phyloP scores from a whole-genome alignment of 2,888 invertebrate genomes.

The Eucera pruinosa region DNA sequence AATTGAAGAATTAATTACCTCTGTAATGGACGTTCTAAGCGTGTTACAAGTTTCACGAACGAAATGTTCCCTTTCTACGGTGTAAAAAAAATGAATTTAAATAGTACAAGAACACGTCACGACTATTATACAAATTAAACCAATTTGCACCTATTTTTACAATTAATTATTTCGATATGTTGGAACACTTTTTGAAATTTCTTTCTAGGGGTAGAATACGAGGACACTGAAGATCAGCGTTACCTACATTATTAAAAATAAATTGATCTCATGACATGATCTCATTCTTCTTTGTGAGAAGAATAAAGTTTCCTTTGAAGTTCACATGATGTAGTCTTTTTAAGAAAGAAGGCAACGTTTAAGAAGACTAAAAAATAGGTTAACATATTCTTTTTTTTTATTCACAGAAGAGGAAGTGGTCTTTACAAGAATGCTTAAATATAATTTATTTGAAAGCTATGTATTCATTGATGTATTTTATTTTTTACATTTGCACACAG shows the following conservation, averaged over 20 bases:
- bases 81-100: conserved; percentile 3
- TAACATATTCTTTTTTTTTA: too few species aligned
- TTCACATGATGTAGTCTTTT: too few species aligned
- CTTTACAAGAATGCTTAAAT: too few species aligned
- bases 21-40: conserved; percentile 42
- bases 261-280: conserved; percentile 7
- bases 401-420: too few species aligned
- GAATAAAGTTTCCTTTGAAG: neutral
- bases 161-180: neutral
- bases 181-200: neutral
- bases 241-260: too few species aligned
- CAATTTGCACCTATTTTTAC: conserved; percentile 22
- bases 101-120: neutral
- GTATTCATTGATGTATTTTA: too few species aligned
- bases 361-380: too few species aligned
- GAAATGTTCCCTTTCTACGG: conserved; percentile 25
- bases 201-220: neutral
- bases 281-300: neutral
- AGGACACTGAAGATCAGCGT: conserved; percentile 8
- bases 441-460: too few species aligned
- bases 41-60: conserved; percentile 53
- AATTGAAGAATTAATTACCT: conserved; percentile 65
- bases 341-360: too few species aligned
- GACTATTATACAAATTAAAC: conserved; percentile 15
- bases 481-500: too few species aligned